phyloP scores from a whole-genome alignment of 2,797 vertebrate genomes.

The Chiroxiphia lanceolata region DNA sequence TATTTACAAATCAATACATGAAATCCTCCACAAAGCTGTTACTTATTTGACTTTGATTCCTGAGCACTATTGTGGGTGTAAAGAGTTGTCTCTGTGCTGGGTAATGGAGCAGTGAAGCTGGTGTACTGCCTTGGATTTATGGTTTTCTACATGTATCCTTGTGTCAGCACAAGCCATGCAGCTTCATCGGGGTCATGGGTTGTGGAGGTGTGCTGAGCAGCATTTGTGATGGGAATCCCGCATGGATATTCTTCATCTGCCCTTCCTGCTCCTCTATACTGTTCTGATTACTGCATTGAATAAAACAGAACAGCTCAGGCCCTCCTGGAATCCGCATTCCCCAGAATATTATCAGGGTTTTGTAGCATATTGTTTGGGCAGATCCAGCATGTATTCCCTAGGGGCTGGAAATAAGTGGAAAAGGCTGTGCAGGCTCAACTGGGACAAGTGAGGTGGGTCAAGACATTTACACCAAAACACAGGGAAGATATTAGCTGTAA shows the following conservation, averaged over 20 bases:
- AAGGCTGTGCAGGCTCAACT: neutral
- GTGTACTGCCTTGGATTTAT: neutral
- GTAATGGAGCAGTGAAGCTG: neutral
- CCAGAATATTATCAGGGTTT: neutral
- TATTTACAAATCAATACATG: conserved; percentile 60
- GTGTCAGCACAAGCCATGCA: fast-evolving
- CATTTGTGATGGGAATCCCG: neutral
- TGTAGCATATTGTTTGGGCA: neutral
- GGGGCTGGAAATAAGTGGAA: neutral
- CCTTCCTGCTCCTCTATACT: neutral
- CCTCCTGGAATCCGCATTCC: neutral
- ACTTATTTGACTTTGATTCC: neutral
- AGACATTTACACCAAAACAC: neutral
- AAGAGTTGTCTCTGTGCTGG: neutral
- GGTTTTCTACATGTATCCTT: neutral
- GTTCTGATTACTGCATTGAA: neutral
- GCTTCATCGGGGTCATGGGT: fast-evolving
- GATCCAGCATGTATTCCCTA: neutral
- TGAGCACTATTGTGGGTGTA: neutral
- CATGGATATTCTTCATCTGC: neutral
- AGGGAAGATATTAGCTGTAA: neutral
- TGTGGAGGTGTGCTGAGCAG: neutral
- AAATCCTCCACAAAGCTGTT: conserved; percentile 32
- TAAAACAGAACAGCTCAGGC: neutral
- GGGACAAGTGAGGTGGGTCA: neutral